phyloP scores from a whole-genome alignment of 2,888 invertebrate genomes.

The Acrocyrtus sp. region DNA sequence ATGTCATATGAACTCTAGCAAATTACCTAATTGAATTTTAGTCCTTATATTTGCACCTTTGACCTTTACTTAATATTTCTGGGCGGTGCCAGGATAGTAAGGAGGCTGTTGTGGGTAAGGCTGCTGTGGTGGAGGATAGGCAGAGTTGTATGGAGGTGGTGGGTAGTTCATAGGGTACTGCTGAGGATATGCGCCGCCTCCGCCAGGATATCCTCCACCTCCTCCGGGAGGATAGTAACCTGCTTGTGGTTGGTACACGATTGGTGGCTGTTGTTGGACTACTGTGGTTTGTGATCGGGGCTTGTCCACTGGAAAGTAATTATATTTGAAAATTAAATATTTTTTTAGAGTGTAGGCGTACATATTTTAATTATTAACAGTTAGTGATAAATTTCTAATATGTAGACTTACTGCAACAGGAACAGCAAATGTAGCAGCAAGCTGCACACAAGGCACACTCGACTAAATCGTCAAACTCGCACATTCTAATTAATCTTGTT shows the following conservation, averaged over 20 bases:
- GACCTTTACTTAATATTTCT: constrained; percentile 46
- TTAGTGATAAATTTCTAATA: neutral
- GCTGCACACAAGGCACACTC: constrained; percentile 61
- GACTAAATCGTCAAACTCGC: constrained; percentile 59
- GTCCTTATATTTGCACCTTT: too few species aligned
- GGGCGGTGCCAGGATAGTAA: constrained; percentile 51
- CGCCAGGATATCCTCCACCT: neutral
- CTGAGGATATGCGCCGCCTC: constrained; percentile 25
- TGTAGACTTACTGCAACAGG: constrained; percentile 54
- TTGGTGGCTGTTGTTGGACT: constrained; percentile 50
- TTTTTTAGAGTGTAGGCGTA: neutral
- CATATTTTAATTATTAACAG: neutral
- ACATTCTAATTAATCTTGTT: too few species aligned
- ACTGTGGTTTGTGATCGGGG: constrained; percentile 44
- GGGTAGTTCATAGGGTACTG: constrained; percentile 16
- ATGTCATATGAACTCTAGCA: too few species aligned
- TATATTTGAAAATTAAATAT: neutral
- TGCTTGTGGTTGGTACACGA: constrained; percentile 51
- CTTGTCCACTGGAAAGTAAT: constrained; percentile 30
- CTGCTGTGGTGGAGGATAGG: too few species aligned
- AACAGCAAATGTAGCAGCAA: constrained; percentile 56
- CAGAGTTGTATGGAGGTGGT: too few species aligned
- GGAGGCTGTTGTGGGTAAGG: constrained; percentile 34
- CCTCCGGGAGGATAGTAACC: constrained; percentile 47
- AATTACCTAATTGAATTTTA: too few species aligned